phyloP scores from a whole-genome alignment of 2,113 vertebrate genomes.

The Bolborhynchus lineola region DNA sequence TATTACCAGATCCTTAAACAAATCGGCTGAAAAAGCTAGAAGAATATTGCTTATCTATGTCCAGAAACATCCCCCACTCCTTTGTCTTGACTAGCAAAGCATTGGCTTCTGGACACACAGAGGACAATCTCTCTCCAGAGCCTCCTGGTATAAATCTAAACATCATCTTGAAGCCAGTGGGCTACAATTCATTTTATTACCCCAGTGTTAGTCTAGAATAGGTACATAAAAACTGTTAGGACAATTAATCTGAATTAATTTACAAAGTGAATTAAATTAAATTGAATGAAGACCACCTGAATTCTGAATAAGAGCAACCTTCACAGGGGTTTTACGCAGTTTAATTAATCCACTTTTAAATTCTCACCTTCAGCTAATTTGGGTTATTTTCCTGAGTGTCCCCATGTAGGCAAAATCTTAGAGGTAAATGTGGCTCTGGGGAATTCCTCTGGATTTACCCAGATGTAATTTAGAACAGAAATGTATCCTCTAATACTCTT shows the following conservation, averaged over 20 bases:
- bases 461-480: conserved; percentile 60
- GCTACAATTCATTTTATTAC: conserved; percentile 41
- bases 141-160: conserved; percentile 13
- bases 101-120: not conserved
- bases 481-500: conserved; percentile 51
- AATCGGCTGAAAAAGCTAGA: accelerated
- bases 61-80: not conserved
- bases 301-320: conserved; percentile 66
- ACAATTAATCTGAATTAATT: conserved; percentile 67
- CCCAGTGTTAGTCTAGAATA: conserved; percentile 30
- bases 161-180: conserved; percentile 32
- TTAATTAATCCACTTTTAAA: conserved; percentile 67
- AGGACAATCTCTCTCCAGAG: not conserved
- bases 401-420: conserved; percentile 22
- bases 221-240: conserved; percentile 47
- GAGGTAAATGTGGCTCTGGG: conserved; percentile 6
- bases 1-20: not conserved
- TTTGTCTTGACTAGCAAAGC: not conserved
- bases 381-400: conserved; percentile 62
- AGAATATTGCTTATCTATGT: not conserved
- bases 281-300: conserved; percentile 66
- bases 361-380: conserved; percentile 63
- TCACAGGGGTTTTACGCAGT: conserved; percentile 35
- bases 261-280: conserved; percentile 64
- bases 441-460: conserved; percentile 53